Conservation (phyloP, 2,888 invertebrate genomes). For the Carcina quercana region DNA sequence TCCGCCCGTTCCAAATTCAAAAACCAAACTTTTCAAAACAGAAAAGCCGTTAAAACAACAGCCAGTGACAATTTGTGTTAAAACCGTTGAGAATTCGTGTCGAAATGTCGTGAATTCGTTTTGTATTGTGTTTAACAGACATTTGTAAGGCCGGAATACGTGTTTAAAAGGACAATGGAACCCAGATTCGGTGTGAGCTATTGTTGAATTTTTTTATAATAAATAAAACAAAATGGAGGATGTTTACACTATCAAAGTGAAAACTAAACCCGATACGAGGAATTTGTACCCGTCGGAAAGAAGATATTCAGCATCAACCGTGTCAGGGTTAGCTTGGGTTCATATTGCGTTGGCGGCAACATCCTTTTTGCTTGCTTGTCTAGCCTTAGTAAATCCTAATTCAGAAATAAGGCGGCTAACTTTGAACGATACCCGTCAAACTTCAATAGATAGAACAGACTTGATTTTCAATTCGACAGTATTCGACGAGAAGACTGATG, state of each 20-base stretch:
- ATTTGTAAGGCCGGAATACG: not conserved
- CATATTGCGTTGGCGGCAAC: conserved; percentile 76
- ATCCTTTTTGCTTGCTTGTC: conserved; percentile 70
- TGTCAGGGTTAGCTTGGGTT: conserved; percentile 77
- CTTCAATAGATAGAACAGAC: conserved; percentile 14
- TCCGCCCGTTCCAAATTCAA: conserved; percentile 3
- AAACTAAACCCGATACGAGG: conserved; percentile 74
- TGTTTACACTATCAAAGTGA: conserved; percentile 79
- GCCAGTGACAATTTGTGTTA: too few species aligned
- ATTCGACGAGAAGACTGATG: too few species aligned
- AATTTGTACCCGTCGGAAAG: conserved; percentile 78
- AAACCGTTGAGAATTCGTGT: conserved; percentile 4
- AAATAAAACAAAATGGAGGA: conserved; percentile 69
- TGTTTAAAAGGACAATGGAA: conserved; percentile 12
- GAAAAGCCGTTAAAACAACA: conserved; percentile 14
- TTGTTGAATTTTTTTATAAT: not conserved
- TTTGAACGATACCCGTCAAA: conserved; percentile 17
- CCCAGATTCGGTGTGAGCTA: not conserved
- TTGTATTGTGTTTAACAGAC: conserved; percentile 1
- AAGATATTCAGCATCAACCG: conserved; percentile 79
- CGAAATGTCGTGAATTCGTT: too few species aligned
- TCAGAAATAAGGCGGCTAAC: conserved; percentile 15
- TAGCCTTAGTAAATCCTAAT: conserved; percentile 59
- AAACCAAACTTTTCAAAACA: conserved; percentile 6
- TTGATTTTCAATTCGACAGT: conserved; percentile 11